Conservation (phyloP, 2,113 vertebrate species). For the Calcarius ornatus region DNA sequence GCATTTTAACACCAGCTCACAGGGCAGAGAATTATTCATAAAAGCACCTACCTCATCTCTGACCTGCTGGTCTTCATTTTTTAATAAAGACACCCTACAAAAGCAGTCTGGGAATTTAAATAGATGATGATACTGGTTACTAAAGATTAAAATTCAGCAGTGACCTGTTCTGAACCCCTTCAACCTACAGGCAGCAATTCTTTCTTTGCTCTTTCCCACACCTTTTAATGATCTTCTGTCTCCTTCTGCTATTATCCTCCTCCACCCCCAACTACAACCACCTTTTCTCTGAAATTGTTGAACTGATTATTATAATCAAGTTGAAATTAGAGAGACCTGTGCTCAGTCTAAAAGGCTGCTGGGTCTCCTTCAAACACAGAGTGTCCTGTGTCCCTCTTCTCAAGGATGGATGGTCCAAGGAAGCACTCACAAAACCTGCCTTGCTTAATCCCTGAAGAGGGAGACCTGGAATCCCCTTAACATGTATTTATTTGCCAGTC, state of each 20-base stretch:
- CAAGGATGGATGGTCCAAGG: background rate
- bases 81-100: background rate
- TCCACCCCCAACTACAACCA: background rate
- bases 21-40: background rate
- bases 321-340: background rate
- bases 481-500: background rate
- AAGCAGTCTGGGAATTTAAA: background rate
- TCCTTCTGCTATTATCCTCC: background rate
- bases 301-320: slow-evolving; percentile 15
- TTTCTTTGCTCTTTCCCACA: background rate
- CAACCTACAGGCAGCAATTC: background rate
- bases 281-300: background rate
- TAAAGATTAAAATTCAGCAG: background rate
- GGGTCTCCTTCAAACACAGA: background rate
- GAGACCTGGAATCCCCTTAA: background rate
- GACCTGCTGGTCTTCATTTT: background rate
- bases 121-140: background rate
- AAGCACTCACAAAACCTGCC: background rate
- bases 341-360: background rate
- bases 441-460: background rate
- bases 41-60: background rate
- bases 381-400: background rate
- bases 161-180: background rate
- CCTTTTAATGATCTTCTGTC: background rate
- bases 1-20: background rate